Evolutionary conservation across 2,888 invertebrate species (phyloP).

Genomic region (Caenorhabditis auriculariae): DNA sequence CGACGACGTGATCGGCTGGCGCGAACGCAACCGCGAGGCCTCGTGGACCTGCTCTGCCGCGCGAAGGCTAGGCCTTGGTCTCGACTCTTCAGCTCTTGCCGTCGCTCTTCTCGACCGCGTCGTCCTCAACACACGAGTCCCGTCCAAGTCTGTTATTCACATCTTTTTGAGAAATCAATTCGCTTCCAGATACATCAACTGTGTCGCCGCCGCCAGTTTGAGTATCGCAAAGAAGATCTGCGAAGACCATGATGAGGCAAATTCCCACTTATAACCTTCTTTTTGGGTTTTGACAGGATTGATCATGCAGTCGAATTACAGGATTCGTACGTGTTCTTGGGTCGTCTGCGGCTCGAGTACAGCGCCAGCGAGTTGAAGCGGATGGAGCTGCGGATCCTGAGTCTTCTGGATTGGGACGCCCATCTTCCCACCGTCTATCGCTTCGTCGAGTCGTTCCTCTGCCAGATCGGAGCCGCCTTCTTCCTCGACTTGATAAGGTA

Average conservation of each 20-base stretch:
- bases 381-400: slow-evolving; percentile 41
- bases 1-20: slow-evolving; percentile 35
- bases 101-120: slow-evolving; percentile 42
- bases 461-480: slow-evolving; percentile 27
- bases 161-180: background rate
- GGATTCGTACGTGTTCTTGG: slow-evolving; percentile 26
- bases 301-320: background rate
- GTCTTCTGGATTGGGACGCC: slow-evolving; percentile 41
- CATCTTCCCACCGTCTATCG: slow-evolving; percentile 41
- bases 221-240: slow-evolving; percentile 42
- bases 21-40: slow-evolving; percentile 39
- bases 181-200: slow-evolving; percentile 41
- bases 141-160: slow-evolving; percentile 17
- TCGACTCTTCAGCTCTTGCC: slow-evolving; percentile 29
- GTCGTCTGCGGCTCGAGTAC: slow-evolving; percentile 37
- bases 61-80: slow-evolving; percentile 30
- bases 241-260: slow-evolving; percentile 42
- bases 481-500: slow-evolving; percentile 32
- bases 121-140: slow-evolving; percentile 31
- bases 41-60: slow-evolving; percentile 30
- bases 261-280: no score
- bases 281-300: background rate
- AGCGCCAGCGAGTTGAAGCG: slow-evolving; percentile 36
- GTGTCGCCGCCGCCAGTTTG: slow-evolving; percentile 41
- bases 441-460: slow-evolving; percentile 36